A percentile compares a stretch with the other conserved stretches of the same genome.
phyloP scores from a whole-genome alignment of 2,888 invertebrate species.

The Aleiodes alternator region DNA sequence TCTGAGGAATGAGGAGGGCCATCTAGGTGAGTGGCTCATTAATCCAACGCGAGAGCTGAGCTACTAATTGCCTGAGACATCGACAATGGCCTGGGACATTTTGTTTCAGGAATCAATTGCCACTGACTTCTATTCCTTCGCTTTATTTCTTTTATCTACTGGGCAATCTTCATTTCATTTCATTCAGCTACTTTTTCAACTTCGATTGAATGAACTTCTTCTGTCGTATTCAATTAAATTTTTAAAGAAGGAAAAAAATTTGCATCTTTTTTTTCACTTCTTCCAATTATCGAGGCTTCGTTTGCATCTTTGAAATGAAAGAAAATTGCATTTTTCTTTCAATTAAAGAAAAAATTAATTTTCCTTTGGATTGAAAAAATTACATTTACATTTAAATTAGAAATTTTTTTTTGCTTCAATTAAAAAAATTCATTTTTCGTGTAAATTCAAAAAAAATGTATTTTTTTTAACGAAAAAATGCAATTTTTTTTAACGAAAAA shows the following conservation, averaged over 20 bases:
- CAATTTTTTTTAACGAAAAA: too few relatives aligned
- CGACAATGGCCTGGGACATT: slow-evolving; percentile 51
- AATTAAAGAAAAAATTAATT: too few relatives aligned
- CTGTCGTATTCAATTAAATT: background rate
- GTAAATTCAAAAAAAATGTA: too few relatives aligned
- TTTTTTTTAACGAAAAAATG: too few relatives aligned
- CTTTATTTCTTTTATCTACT: slow-evolving; percentile 12
- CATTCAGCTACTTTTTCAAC: slow-evolving; percentile 6
- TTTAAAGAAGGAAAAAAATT: background rate
- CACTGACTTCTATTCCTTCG: slow-evolving; percentile 21
- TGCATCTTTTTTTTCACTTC: too few relatives aligned
- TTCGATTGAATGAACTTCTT: background rate
- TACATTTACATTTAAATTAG: too few relatives aligned
- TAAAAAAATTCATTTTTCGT: too few relatives aligned
- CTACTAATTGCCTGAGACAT: slow-evolving; percentile 57
- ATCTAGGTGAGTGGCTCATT: slow-evolving; percentile 56
- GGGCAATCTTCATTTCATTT: slow-evolving; percentile 11
- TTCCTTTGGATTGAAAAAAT: too few relatives aligned
- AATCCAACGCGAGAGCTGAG: slow-evolving; percentile 54
- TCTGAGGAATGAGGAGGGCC: slow-evolving; percentile 28
- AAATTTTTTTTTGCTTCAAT: too few relatives aligned
- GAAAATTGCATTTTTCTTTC: too few relatives aligned
- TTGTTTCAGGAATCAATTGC: slow-evolving; percentile 53
- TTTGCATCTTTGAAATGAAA: too few relatives aligned
- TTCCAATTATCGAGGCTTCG: too few relatives aligned